Percentiles rank a stretch among this genome's conserved stretches.
Conservation (phyloP, 1,140 invertebrate species). For the Meloidogyne hapla region DNA sequence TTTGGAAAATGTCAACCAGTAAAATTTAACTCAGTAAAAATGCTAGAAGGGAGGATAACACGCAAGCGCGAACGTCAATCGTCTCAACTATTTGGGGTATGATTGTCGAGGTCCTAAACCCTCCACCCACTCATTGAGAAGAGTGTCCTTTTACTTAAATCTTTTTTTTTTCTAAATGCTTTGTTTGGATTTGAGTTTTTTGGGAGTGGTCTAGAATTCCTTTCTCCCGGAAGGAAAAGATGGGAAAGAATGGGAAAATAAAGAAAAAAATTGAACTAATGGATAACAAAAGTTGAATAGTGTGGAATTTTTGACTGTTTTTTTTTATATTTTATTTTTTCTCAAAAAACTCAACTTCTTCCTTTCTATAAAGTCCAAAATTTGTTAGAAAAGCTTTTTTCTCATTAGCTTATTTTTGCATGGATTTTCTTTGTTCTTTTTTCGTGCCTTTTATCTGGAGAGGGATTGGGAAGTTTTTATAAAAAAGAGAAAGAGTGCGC, state of each 20-base stretch:
- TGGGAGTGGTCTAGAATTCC: no score
- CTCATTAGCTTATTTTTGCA: constrained; percentile 1
- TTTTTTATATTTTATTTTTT: background rate
- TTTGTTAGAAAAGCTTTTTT: background rate
- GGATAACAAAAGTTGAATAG: background rate
- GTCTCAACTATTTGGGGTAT: background rate
- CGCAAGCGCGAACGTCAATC: background rate
- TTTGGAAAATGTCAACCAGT: background rate
- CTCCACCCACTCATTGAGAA: background rate
- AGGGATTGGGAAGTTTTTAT: background rate
- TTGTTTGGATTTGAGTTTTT: no score
- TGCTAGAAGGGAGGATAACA: background rate
- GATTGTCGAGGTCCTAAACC: background rate
- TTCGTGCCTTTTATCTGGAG: background rate
- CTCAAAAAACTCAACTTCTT: background rate
- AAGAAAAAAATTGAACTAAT: background rate
- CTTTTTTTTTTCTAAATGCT: no score
- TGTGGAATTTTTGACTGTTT: background rate
- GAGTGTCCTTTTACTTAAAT: no score
- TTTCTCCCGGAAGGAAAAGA: no score
- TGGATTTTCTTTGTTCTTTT: background rate
- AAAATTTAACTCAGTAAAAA: background rate
- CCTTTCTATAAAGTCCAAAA: background rate
- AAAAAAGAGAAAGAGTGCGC: background rate
- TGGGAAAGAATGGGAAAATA: constrained; percentile 1